These are phyloP conservation scores for Cryptus viduatorius DNA, from an alignment of 2,888 invertebrate species.

Conservation along the genomic window DNA sequence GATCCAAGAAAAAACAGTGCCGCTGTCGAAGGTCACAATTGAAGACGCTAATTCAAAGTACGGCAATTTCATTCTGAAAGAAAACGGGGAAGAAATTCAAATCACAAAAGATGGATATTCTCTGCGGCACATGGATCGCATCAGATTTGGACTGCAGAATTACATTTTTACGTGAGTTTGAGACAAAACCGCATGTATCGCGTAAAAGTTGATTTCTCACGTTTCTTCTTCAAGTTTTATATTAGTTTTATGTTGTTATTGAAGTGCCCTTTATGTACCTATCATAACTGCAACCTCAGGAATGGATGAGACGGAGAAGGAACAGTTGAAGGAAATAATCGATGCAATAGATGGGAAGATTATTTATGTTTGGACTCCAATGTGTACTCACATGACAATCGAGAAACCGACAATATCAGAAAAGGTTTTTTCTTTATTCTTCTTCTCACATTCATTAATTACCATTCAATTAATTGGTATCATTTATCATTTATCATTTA, in stretches of 20 bases:
- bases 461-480: too few species aligned
- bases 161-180: constrained; percentile 52
- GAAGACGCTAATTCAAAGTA: constrained; percentile 54
- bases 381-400: constrained; percentile 61
- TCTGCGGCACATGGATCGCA: constrained; percentile 41
- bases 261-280: constrained; percentile 50
- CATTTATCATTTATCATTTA: neutral
- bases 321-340: constrained; percentile 25
- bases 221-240: neutral
- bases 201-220: neutral
- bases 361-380: constrained; percentile 11
- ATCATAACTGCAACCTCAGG: constrained; percentile 57
- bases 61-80: constrained; percentile 45
- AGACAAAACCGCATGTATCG: neutral
- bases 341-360: constrained; percentile 54
- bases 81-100: neutral
- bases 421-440: constrained; percentile 43
- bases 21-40: constrained; percentile 46
- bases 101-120: constrained; percentile 23
- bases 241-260: neutral
- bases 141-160: constrained; percentile 56
- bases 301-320: constrained; percentile 33
- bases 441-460: too few species aligned
- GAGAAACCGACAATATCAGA: constrained; percentile 54
- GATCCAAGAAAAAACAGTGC: constrained; percentile 33